phyloP scores from a whole-genome alignment of 2,113 vertebrate species.

The Poeciliopsis retropinna region DNA sequence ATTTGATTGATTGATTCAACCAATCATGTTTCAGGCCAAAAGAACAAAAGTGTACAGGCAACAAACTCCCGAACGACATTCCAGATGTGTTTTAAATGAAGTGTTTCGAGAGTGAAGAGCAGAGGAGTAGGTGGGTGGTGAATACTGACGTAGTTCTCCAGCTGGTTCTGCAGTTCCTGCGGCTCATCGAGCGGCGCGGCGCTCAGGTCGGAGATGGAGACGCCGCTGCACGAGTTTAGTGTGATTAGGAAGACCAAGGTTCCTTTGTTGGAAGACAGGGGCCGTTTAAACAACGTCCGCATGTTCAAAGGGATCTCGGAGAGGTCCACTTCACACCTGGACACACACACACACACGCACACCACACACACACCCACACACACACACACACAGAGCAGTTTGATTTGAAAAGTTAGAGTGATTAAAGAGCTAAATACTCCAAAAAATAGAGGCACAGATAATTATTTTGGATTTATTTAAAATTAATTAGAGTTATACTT shows the following conservation, averaged over 20 bases:
- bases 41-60: neutral
- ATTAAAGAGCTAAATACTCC: neutral
- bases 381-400: neutral
- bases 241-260: constrained; percentile 83
- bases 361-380: constrained; percentile 4
- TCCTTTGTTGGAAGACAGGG: constrained; percentile 66
- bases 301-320: constrained; percentile 76
- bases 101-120: neutral
- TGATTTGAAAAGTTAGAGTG: neutral
- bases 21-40: neutral
- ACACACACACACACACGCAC: neutral
- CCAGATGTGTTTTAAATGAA: neutral
- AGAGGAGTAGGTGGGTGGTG: neutral
- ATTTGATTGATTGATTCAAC: neutral
- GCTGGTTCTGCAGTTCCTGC: constrained; percentile 79
- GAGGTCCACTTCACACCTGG: constrained; percentile 86
- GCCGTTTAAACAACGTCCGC: constrained; percentile 78
- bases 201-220: constrained; percentile 88
- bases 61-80: neutral
- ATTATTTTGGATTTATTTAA: neutral
- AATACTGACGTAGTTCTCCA: constrained; percentile 85
- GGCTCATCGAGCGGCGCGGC: constrained; percentile 87
- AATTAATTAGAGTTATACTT: neutral
- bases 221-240: constrained; percentile 80
- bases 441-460: neutral